phyloP scores from a whole-genome alignment of 2,113 vertebrate species.

The Daubentonia madagascariensis region DNA sequence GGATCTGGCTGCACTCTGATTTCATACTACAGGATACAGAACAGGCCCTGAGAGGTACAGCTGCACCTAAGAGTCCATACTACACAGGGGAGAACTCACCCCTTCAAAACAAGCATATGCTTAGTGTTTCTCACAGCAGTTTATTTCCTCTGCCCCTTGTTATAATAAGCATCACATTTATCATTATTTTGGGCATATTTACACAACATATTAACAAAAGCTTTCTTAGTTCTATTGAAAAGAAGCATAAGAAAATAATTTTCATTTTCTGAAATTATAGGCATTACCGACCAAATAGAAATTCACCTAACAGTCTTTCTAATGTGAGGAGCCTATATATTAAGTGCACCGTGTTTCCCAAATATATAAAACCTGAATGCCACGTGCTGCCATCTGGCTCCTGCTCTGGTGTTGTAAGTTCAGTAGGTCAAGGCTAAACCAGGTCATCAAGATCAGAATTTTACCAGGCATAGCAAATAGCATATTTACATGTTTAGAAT shows the following conservation, averaged over 20 bases:
- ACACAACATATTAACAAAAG: background rate
- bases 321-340: background rate
- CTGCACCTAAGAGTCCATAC: background rate
- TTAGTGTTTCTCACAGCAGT: background rate
- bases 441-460: background rate
- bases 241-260: background rate
- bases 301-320: background rate
- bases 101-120: background rate
- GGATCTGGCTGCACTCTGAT: background rate
- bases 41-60: background rate
- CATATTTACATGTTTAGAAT: background rate
- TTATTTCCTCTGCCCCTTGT: background rate
- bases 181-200: background rate
- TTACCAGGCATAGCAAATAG: background rate
- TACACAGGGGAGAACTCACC: background rate
- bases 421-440: background rate
- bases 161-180: background rate
- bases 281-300: background rate
- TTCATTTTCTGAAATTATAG: slow-evolving; percentile 35
- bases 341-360: background rate
- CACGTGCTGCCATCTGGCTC: background rate
- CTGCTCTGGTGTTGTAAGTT: background rate
- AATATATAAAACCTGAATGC: background rate
- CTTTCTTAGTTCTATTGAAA: background rate
- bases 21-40: background rate